Percentiles rank a stretch among this genome's conserved stretches.
phyloP scores from a whole-genome alignment of 2,113 vertebrate species.

The Centropus bengalensis region DNA sequence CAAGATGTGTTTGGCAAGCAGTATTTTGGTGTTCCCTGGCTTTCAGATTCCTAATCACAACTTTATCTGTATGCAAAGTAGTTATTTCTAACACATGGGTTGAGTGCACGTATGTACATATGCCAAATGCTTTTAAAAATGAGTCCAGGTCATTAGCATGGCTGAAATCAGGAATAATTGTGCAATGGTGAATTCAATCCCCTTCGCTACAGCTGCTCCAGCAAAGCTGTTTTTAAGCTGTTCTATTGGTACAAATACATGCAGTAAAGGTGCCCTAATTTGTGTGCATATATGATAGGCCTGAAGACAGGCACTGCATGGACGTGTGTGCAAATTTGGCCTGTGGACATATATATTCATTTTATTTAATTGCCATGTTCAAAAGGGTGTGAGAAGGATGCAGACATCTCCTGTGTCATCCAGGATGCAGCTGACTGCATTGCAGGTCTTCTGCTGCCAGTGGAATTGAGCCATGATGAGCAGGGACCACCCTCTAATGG shows the following conservation, averaged over 20 bases:
- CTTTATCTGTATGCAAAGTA: not conserved
- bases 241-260: not conserved
- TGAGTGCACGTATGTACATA: fast-evolving
- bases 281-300: not conserved
- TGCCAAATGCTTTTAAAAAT: not conserved
- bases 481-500: conserved; percentile 58
- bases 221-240: not conserved
- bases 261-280: fast-evolving
- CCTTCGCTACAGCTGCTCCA: not conserved
- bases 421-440: not conserved
- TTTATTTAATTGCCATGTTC: not conserved
- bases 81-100: not conserved
- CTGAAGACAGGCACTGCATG: not conserved
- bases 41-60: conserved; percentile 2
- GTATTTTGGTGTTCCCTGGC: not conserved
- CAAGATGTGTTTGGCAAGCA: not conserved
- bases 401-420: not conserved
- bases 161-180: not conserved
- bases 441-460: conserved; percentile 48
- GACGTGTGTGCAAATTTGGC: not conserved
- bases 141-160: not conserved
- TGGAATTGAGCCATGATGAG: conserved; percentile 41
- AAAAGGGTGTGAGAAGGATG: not conserved
- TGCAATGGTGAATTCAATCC: not conserved
- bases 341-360: not conserved